Base-by-base conservation (phyloP, 2,113 vertebrate species). In the Madoqua kirkii region DNA sequence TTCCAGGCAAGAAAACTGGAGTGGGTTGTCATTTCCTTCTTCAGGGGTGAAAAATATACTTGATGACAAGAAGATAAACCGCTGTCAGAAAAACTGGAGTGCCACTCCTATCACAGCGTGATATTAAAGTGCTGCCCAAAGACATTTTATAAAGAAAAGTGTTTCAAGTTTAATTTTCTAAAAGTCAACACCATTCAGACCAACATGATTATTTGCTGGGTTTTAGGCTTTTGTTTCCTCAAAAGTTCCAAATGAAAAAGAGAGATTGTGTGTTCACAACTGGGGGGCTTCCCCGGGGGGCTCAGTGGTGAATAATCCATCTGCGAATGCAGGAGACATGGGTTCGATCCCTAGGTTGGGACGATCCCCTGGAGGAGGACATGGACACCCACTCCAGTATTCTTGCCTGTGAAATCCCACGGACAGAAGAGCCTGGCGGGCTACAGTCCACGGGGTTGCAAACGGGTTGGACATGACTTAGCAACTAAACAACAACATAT, bases 131-230 rank as follows among this genome's bases (percentile, higher is more conserved):
- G 96, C 96, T 93, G 55, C 62, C 89, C 93, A 85, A 45, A n/a
- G 97, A 98, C 89, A 95, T 79, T 96, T 82, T 92, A 71, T 62
- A 97, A 98, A 98, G 64, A 78, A 98, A 97, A 60, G 83, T 71
- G 78, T 97, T 94, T 83, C 45, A 98, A 95, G 59, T 36, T 97
- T 96, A 92, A 98, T 81, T 88, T 84, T 87, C 76, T 48, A 97
- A 98, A 98, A 98, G 96, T 78, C n/a, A 11, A 91, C 97, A 88
- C 64, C 97, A 98, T 98, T 98, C 98, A 98, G 99, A 98, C 85
- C 84, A 97, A 89, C 97, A 93, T 92, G 90, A 87, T 96, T 97
- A 94, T 85, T 95, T 96, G 96, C 97, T 95, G 67, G 25, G 21
- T 76, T 23, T 88, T n/a, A 59, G 50, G 29, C 21, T 43, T 85